Base-by-base conservation (phyloP, 64 coral and sea anemone genomes). In the Porites lutea region DNA sequence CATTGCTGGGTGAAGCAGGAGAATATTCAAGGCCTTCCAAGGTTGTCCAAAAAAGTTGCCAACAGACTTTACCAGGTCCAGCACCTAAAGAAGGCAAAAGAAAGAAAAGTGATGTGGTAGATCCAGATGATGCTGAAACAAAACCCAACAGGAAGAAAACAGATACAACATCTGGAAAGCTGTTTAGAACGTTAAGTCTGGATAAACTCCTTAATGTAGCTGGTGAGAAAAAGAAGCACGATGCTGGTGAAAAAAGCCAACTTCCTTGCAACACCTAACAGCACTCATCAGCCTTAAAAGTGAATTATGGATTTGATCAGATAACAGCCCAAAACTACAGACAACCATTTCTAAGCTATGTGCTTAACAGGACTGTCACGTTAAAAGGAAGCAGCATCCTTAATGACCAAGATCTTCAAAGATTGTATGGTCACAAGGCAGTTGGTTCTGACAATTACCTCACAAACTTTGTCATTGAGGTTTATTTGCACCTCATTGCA, bases 331-430 rank as follows among this genome's bases (percentile, higher is more conserved):
- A 72, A 72, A 88, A 88, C 20, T 71, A 88, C 86, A 88, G 74
- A 75, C 49, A 74, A 73, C 86, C 70, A 52, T 73, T 74, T 88
- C 10, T 88, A 74, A 63, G 77, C 52, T n/a, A 59, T 79, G 65
- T 79, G 50, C 53, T 90, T 23, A 75, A 72, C 79, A 46, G 88
- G 48, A 19, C 58, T 60, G 75, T 90, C 71, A 90, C 59, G 60
- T 81, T 90, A 70, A 47, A 90, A 81, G 75, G 64, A 52, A 90
- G 50, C 43, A 71, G 76, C 27, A 20, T 81, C 59, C 61, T 90
- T 27, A 77, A 90, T 66, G 19, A 68, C 20, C 16, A 81, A 65
- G 88, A 82, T 81, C 88, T 90, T 80, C 61, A 80, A 53, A 51
- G 59, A 23, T 64, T 90, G 9, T 52, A 51, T 68, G 88, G 88